These are phyloP conservation scores for Oscheius sp. DNA, from an alignment of 1,140 invertebrate genomes.

Conservation along the genomic window DNA sequence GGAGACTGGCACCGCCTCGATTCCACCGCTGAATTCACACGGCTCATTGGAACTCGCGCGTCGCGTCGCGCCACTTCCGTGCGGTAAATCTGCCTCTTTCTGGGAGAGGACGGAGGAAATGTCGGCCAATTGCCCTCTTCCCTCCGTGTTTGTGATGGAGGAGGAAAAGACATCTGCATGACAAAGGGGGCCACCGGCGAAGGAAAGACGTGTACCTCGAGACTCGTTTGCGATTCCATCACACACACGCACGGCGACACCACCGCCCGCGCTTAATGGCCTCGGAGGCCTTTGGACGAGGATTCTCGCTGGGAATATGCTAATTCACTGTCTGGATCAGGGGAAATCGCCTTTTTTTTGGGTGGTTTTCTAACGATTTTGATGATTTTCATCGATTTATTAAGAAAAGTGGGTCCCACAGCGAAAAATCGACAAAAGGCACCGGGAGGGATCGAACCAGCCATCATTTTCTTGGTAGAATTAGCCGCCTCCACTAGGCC, in stretches of 20 bases:
- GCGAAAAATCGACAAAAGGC: no score
- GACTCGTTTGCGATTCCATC: constrained; percentile 11
- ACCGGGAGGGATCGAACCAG: no score
- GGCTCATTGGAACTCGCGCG: neutral
- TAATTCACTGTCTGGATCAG: no score
- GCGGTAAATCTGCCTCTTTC: neutral
- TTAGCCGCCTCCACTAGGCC: no score
- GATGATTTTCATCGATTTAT: no score
- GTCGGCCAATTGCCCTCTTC: neutral
- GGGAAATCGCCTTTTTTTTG: no score
- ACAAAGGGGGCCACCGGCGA: neutral
- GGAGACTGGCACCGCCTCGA: neutral
- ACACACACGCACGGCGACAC: neutral
- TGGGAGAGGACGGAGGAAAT: neutral
- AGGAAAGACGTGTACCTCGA: neutral
- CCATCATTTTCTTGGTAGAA: no score
- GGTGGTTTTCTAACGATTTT: no score
- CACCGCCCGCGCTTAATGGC: neutral
- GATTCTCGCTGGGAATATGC: no score
- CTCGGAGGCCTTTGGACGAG: no score
- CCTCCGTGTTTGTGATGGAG: no score
- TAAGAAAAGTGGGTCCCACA: no score
- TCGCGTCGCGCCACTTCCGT: neutral
- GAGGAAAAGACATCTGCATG: neutral
- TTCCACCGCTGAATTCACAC: neutral